Conservation (phyloP, 1,140 invertebrate species). For the Cydia splendana region DNA sequence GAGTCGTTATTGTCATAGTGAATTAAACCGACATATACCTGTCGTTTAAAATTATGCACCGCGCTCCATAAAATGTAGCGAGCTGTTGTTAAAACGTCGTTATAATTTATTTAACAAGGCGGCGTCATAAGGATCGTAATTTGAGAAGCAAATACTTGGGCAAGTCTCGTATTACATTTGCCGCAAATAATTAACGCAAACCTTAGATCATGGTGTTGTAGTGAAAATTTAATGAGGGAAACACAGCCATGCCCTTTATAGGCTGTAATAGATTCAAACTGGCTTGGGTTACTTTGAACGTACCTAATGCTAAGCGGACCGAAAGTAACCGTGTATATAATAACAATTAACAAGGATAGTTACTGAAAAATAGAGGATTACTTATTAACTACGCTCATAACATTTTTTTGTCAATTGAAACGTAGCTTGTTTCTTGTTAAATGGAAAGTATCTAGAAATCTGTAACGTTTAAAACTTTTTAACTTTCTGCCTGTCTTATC, state of each 20-base stretch:
- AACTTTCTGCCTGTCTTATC: slow-evolving; percentile 15
- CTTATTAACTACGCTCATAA: slow-evolving; percentile 11
- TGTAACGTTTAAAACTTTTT: slow-evolving; percentile 11
- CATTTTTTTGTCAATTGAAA: slow-evolving; percentile 10
- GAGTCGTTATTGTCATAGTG: slow-evolving; percentile 4
- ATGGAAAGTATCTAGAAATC: slow-evolving; percentile 5
- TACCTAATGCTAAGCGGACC: not conserved
- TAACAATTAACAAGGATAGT: not conserved
- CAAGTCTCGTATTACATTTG: slow-evolving; percentile 16
- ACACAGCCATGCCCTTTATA: not conserved
- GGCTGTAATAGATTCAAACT: not conserved
- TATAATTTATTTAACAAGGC: slow-evolving; percentile 21
- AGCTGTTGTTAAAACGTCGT: slow-evolving; percentile 20
- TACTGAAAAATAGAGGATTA: not conserved
- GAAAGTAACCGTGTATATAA: not conserved
- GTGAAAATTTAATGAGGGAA: slow-evolving; percentile 20
- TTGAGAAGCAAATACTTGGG: slow-evolving; percentile 21
- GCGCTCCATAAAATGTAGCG: slow-evolving; percentile 17
- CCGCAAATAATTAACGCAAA: slow-evolving; percentile 25
- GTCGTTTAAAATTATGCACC: slow-evolving; percentile 28
- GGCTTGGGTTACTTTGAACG: slow-evolving; percentile 1
- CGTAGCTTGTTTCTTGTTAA: not conserved
- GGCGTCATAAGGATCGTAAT: slow-evolving; percentile 28
- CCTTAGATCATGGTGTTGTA: slow-evolving; percentile 7
- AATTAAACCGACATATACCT: slow-evolving; percentile 22